Percentiles rank a stretch among this genome's conserved stretches.
These are phyloP conservation scores for Carcharodon carcharias DNA, from an alignment of 2,797 vertebrate genomes.

Conservation along the genomic window DNA sequence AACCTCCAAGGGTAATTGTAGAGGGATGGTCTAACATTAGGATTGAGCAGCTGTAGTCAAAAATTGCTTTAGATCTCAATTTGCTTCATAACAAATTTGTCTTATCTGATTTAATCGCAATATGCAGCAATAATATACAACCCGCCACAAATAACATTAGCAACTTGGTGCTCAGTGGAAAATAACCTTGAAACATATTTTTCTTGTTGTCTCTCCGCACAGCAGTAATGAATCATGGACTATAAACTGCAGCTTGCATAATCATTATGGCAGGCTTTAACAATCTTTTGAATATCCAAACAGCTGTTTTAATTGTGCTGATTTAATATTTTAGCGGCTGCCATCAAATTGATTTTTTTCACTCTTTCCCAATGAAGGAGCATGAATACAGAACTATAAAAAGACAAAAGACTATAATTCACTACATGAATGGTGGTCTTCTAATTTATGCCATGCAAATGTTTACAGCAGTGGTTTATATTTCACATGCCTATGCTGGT, in stretches of 20 bases:
- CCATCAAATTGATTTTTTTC: slow-evolving; percentile 12
- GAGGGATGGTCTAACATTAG: not conserved
- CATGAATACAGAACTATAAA: slow-evolving; percentile 12
- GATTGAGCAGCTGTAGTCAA: not conserved
- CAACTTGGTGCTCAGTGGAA: not conserved
- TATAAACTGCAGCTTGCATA: slow-evolving; percentile 20
- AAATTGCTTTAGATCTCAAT: not conserved
- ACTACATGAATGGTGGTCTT: not conserved
- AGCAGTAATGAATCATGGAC: slow-evolving; percentile 30
- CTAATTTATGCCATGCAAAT: not conserved
- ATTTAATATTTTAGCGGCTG: slow-evolving; percentile 30
- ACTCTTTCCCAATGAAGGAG: slow-evolving; percentile 21
- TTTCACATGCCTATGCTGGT: not conserved
- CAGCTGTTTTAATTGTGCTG: slow-evolving; percentile 29
- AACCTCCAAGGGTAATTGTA: not conserved
- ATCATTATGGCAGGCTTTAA: slow-evolving; percentile 29
- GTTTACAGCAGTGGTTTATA: not conserved
- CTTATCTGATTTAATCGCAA: slow-evolving; percentile 5
- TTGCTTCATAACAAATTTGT: not conserved
- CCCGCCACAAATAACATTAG: not conserved
- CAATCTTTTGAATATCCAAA: slow-evolving; percentile 33
- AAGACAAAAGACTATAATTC: slow-evolving; percentile 13
- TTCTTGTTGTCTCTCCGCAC: not conserved
- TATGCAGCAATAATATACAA: not conserved
- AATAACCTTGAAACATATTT: slow-evolving; percentile 25